Evolutionary conservation across 2,113 vertebrate species (phyloP), one percentile per base, ranked within the genome.

Genomic region (Eidolon helvum): DNA sequence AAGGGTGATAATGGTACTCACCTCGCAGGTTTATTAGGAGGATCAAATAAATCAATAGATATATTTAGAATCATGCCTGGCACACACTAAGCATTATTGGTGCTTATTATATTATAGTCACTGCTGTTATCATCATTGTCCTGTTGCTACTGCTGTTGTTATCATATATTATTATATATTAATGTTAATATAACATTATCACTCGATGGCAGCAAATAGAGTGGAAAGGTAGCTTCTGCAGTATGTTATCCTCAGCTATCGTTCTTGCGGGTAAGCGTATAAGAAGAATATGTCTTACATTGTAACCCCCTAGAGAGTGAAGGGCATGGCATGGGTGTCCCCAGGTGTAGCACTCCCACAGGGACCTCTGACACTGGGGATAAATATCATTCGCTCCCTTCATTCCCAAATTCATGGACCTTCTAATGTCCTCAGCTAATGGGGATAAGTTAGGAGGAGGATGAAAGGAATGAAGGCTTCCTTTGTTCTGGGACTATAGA

Each of bases 31-130:
- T 14, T 72, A 59, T 66, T 35, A 45, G 30, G 71, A 72, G 43
- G 87, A 59, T 48, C 48, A 65, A 59, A 22, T 28, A 71, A 78
- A 57, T 65, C 15, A 59, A 10, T 4, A 8, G 5, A 7, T 43
- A 21, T 43, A 68, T 18, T 80, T 61, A 90, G 48, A 59, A 68
- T 15, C 94, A n/a, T 28, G 19, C 26, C 91, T 80, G n/a, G 68
- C 14, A 35, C 48, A 68, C 4, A 11, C 5, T 4, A 45, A 65
- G 43, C 59, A 88, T 45, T 28, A 6, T 30, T 50, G 30, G 10
- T 26, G 50, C 26, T 80, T 38, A 10, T 15, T n/a, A 15, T n/a
- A 18, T 38, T 38, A 12, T 48, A 10, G 7, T 65, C 40, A 12
- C 16, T 86, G 53, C 57, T 59, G 1, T 16, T 80, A 78, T 43